Conservation (phyloP, 92 coral and sea anemone species). For the Scolanthus callimorphus region DNA sequence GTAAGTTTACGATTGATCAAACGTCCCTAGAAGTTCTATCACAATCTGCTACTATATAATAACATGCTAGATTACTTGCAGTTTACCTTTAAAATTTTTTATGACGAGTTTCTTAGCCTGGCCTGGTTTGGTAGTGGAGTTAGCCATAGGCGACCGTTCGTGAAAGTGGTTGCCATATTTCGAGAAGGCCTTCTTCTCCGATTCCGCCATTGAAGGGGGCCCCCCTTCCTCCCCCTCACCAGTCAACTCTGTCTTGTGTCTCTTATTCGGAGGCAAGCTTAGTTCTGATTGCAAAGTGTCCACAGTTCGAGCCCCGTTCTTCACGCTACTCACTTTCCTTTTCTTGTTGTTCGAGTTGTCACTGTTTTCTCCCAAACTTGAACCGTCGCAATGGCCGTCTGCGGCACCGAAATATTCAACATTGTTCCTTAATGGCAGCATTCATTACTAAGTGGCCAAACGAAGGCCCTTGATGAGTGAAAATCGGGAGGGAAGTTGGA, state of each 20-base stretch:
- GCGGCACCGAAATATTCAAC: conserved; percentile 75
- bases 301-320: conserved; percentile 84
- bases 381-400: conserved; percentile 59
- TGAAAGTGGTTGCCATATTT: conserved; percentile 95
- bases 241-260: conserved; percentile 65
- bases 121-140: conserved; percentile 83
- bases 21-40: too few species aligned
- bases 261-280: conserved; percentile 75
- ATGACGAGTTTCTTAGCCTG: conserved; percentile 95
- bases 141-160: conserved; percentile 93
- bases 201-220: conserved; percentile 78
- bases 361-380: conserved; percentile 84
- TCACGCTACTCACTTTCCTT: conserved; percentile 78
- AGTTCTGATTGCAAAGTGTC: conserved; percentile 82
- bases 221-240: conserved; percentile 57
- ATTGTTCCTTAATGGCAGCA: conserved; percentile 98
- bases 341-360: conserved; percentile 66
- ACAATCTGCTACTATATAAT: too few species aligned
- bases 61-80: too few species aligned
- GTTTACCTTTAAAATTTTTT: conserved; percentile 93
- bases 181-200: conserved; percentile 93
- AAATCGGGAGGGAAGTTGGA: conserved; percentile 4
- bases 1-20: too few species aligned
- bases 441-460: conserved; percentile 91
- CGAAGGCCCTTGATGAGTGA: conserved; percentile 48